These are phyloP conservation scores for Rana temporaria DNA, from an alignment of 2,113 vertebrate genomes.

Conservation along the genomic window DNA sequence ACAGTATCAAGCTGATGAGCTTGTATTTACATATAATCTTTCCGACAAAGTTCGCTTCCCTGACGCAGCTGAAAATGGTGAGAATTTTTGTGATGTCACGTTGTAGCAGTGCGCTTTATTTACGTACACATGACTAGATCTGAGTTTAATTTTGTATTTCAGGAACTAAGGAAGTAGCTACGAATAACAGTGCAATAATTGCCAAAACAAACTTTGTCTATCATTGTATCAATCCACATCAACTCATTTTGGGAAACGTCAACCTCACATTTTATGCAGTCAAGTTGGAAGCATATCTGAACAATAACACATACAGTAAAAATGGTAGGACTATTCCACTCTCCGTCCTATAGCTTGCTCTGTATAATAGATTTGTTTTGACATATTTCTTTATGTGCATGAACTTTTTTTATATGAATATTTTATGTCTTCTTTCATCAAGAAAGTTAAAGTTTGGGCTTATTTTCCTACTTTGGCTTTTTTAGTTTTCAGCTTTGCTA, in stretches of 20 bases:
- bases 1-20: slow-evolving; percentile 73
- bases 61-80: slow-evolving; percentile 75
- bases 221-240: slow-evolving; percentile 71
- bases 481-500: too few species aligned
- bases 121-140: background rate
- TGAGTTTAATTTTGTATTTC: background rate
- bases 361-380: too few species aligned
- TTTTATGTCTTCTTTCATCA: too few species aligned
- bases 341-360: too few species aligned
- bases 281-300: slow-evolving; percentile 86
- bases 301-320: slow-evolving; percentile 73
- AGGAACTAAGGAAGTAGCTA: slow-evolving; percentile 56
- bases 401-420: too few species aligned
- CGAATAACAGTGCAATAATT: slow-evolving; percentile 64
- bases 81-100: slow-evolving; percentile 5
- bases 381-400: too few species aligned
- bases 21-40: slow-evolving; percentile 83
- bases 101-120: background rate
- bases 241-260: slow-evolving; percentile 63
- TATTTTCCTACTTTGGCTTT: too few species aligned
- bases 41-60: slow-evolving; percentile 80
- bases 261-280: slow-evolving; percentile 73
- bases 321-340: slow-evolving; percentile 68
- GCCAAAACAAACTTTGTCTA: slow-evolving; percentile 83
- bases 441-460: too few species aligned